Percentiles rank a stretch among this genome's conserved stretches.
These are phyloP conservation scores for Dissostichus mawsoni DNA, from an alignment of 2,113 vertebrate genomes.

Conservation along the genomic window DNA sequence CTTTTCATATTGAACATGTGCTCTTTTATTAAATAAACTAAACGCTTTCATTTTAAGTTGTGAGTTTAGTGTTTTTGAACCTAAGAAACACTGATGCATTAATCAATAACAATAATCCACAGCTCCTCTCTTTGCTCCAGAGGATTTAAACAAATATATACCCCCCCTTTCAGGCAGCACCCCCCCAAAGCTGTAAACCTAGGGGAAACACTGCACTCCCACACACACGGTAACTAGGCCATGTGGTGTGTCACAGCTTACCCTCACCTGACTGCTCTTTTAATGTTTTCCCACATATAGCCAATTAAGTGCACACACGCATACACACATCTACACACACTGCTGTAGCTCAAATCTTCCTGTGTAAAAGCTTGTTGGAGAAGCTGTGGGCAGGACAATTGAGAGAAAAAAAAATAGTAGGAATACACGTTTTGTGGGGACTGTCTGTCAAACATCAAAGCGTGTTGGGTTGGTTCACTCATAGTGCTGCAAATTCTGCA, in stretches of 20 bases:
- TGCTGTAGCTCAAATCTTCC: conserved; percentile 37
- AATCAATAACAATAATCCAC: too few relatives aligned
- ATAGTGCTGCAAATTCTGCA: conserved; percentile 29
- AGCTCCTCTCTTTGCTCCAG: too few relatives aligned
- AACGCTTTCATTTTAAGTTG: too few relatives aligned
- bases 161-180: too few relatives aligned
- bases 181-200: too few relatives aligned
- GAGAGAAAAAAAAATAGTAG: conserved; percentile 4
- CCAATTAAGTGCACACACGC: conserved; percentile 4
- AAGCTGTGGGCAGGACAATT: conserved; percentile 33
- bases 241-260: conserved; percentile 41
- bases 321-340: not conserved
- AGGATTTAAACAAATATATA: too few relatives aligned
- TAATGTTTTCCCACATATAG: conserved; percentile 30
- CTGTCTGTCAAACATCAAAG: conserved; percentile 35
- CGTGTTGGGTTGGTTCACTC: conserved; percentile 3
- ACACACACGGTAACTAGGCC: conserved; percentile 45
- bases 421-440: conserved; percentile 14
- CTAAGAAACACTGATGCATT: too few relatives aligned
- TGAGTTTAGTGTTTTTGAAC: too few relatives aligned
- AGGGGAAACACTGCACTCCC: not conserved
- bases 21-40: too few relatives aligned
- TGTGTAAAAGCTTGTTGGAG: conserved; percentile 21
- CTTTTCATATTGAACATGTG: too few relatives aligned
- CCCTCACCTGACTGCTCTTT: conserved; percentile 47